phyloP scores from a whole-genome alignment of 2,113 vertebrate genomes.

The Ciconia maguari region DNA sequence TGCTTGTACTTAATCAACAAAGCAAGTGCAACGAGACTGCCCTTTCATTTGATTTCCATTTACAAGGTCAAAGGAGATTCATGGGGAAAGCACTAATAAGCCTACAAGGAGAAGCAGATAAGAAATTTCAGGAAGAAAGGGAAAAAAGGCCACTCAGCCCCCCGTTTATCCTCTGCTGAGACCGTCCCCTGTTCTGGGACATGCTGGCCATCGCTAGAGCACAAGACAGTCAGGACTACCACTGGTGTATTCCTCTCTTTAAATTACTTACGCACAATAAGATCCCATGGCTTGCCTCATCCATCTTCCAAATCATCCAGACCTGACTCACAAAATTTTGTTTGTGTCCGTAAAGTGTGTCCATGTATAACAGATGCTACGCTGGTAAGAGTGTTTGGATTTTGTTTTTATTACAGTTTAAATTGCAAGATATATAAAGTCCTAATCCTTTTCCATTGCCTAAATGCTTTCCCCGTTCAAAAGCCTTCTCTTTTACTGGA shows the following conservation, averaged over 20 bases:
- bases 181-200: neutral
- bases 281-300: neutral
- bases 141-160: neutral
- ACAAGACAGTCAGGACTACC: neutral
- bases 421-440: neutral
- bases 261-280: neutral
- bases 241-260: neutral
- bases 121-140: neutral
- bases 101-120: neutral
- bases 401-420: neutral
- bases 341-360: neutral
- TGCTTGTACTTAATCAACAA: neutral
- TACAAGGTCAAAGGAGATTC: neutral
- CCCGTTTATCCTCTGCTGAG: neutral
- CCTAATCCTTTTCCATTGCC: neutral
- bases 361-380: neutral
- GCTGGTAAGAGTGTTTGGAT: neutral
- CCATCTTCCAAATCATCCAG: neutral
- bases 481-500: fast-evolving
- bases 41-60: neutral
- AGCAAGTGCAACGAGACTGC: fast-evolving
- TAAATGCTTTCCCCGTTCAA: neutral
- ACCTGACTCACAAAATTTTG: neutral
- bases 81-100: neutral
- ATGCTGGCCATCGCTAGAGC: fast-evolving